Percentiles rank a stretch among this genome's conserved stretches.
phyloP scores from a whole-genome alignment of 2,888 invertebrate species.

The Tenthredo amoena region DNA sequence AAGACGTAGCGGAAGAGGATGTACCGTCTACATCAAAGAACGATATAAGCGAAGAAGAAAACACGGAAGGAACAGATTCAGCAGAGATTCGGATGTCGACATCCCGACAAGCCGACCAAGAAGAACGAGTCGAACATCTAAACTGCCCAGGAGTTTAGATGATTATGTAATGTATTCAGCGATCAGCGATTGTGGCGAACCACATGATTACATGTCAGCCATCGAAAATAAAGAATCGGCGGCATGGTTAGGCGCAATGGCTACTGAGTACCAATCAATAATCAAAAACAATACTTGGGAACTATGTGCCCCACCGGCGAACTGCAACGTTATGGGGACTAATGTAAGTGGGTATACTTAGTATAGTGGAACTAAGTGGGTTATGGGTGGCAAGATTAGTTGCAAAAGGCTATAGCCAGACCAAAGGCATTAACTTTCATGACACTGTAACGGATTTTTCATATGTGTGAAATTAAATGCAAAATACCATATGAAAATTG shows the following conservation, averaged over 20 bases:
- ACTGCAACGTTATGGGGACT: neutral
- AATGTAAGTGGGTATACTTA: slow-evolving; percentile 52
- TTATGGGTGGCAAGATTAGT: slow-evolving; percentile 57
- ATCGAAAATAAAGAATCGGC: slow-evolving; percentile 55
- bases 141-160: neutral
- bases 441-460: no score
- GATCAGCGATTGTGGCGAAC: neutral
- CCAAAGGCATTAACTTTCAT: neutral
- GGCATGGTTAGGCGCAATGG: slow-evolving; percentile 57
- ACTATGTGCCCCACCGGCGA: slow-evolving; percentile 40
- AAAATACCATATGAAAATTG: no score
- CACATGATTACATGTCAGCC: slow-evolving; percentile 49
- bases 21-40: neutral
- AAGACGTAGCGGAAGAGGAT: neutral
- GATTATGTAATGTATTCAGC: neutral
- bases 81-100: neutral
- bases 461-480: no score
- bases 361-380: no score
- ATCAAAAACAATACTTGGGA: slow-evolving; percentile 59
- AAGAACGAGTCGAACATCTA: neutral
- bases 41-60: neutral
- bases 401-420: slow-evolving; percentile 53
- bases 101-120: neutral
- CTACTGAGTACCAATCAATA: slow-evolving; percentile 56
- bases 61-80: neutral